Evolutionary conservation across 2,113 vertebrate genomes (phyloP).

Genomic region (Sardina pilchardus): DNA sequence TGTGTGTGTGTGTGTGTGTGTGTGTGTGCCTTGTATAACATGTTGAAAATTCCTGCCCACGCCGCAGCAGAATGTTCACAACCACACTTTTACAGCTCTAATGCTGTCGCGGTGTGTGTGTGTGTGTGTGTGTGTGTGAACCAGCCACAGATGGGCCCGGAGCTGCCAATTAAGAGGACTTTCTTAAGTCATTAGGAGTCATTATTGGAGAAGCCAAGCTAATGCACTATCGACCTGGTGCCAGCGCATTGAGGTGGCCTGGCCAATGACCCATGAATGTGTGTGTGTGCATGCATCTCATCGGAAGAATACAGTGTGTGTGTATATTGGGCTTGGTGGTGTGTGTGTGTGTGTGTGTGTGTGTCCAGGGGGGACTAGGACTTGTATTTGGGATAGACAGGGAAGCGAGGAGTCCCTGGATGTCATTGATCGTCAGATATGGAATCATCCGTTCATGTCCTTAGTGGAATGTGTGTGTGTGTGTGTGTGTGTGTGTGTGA

Average conservation of each 20-base stretch:
- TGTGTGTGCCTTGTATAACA: background rate
- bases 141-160: constrained; percentile 16
- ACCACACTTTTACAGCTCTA: background rate
- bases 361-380: background rate
- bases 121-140: background rate
- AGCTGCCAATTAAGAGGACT: constrained; percentile 29
- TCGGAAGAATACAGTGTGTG: background rate
- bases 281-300: background rate
- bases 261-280: background rate
- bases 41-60: background rate
- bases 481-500: constrained; percentile 15
- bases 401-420: constrained; percentile 47
- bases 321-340: background rate
- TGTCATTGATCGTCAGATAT: constrained; percentile 56
- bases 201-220: background rate
- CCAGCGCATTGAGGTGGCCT: background rate
- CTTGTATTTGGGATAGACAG: constrained; percentile 20
- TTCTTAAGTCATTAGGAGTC: constrained; percentile 22
- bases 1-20: background rate
- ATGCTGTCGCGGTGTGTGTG: background rate
- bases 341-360: background rate
- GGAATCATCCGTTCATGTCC: constrained; percentile 60
- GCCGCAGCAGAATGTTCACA: background rate
- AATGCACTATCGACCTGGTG: background rate
- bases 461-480: constrained; percentile 48